Evolutionary conservation across 2,113 vertebrate species (phyloP).

Genomic region (Rhadina sibilatrix): DNA sequence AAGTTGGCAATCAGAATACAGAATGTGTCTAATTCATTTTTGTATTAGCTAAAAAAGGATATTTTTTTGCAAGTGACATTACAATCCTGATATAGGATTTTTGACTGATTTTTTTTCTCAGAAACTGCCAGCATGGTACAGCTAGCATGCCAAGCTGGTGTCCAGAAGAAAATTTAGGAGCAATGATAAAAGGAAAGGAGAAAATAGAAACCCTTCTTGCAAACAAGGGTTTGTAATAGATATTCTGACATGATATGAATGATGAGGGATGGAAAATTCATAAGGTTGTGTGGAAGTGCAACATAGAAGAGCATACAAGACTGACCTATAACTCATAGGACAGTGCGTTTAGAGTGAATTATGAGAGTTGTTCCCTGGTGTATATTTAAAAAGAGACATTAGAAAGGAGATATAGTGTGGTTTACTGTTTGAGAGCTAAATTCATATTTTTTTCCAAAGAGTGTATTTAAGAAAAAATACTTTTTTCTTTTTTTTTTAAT

Average conservation of each 20-base stretch:
- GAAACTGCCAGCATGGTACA: background rate
- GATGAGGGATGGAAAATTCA: slow-evolving; percentile 50
- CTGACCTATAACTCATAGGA: slow-evolving; percentile 55
- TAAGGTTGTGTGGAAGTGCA: slow-evolving; percentile 26
- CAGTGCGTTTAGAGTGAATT: slow-evolving; percentile 3
- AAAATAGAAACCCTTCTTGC: slow-evolving; percentile 30
- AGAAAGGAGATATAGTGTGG: background rate
- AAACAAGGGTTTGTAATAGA: slow-evolving; percentile 45
- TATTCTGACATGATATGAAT: slow-evolving; percentile 36
- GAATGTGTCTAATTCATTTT: slow-evolving; percentile 2
- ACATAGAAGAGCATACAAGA: background rate
- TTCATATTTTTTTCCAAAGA: slow-evolving; percentile 3
- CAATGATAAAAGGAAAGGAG: slow-evolving; percentile 30
- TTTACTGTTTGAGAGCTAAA: slow-evolving; percentile 28
- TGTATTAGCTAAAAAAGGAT: background rate
- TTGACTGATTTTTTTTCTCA: slow-evolving; percentile 19
- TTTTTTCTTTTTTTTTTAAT: background rate
- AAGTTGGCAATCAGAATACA: background rate
- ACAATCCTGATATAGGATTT: background rate
- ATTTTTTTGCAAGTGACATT: slow-evolving; percentile 15
- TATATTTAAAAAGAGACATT: slow-evolving; percentile 36
- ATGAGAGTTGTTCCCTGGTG: background rate
- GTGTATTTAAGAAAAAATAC: background rate
- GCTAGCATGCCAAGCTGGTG: slow-evolving; percentile 4
- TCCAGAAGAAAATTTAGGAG: slow-evolving; percentile 48